Evolutionary conservation across 2,797 vertebrate genomes (phyloP).

Genomic region (Philypnodon macrostomus): DNA sequence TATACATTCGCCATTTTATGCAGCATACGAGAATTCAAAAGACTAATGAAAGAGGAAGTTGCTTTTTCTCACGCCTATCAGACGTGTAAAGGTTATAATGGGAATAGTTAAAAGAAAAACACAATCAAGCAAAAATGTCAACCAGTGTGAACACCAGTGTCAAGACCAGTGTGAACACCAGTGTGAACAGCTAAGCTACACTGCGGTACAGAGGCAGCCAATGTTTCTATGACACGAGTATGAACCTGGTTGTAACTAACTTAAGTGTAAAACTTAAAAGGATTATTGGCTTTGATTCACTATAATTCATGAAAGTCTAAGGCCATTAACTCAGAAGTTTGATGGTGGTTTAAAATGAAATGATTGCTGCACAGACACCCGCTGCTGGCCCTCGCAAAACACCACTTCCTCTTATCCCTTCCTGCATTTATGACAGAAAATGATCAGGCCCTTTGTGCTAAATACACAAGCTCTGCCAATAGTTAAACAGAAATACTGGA

Average conservation of each 20-base stretch:
- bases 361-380: too few species aligned
- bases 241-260: too few species aligned
- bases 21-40: conserved; percentile 15
- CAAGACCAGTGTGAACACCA: neutral
- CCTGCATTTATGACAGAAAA: conserved; percentile 31
- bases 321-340: neutral
- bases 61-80: conserved; percentile 24
- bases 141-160: neutral
- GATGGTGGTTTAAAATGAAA: conserved; percentile 1
- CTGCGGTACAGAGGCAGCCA: neutral
- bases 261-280: neutral
- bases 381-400: conserved; percentile 41
- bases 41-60: conserved; percentile 52
- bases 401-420: conserved; percentile 74
- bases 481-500: too few species aligned
- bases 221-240: neutral
- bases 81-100: neutral
- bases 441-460: neutral
- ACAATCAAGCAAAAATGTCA: too few species aligned
- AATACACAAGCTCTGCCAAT: conserved; percentile 13
- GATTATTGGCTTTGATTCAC: neutral
- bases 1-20: neutral
- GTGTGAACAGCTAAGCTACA: neutral
- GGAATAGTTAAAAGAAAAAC: neutral
- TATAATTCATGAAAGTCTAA: neutral